Conservation (phyloP, 2,113 vertebrate genomes). For the Hydrochoerus hydrochaeris region DNA sequence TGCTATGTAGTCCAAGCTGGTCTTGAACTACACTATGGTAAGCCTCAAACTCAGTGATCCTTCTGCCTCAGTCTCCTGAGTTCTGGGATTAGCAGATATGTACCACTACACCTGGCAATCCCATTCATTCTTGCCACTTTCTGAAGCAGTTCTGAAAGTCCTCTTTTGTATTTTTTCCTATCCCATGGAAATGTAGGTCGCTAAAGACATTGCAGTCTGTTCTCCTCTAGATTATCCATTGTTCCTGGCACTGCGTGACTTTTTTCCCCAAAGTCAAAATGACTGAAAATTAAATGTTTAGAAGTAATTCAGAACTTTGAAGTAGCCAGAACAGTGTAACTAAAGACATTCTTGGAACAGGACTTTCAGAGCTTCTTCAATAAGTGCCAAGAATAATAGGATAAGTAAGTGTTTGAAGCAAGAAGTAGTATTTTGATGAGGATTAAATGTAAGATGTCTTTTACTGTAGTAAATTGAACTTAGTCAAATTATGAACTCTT, state of each 20-base stretch:
- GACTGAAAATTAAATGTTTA: background rate
- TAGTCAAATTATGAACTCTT: constrained; percentile 28
- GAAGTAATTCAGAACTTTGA: background rate
- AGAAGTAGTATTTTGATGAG: background rate
- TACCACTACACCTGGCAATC: background rate
- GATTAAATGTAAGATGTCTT: background rate
- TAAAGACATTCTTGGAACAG: background rate
- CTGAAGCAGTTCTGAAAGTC: background rate
- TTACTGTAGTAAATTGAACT: background rate
- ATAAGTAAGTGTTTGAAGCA: background rate
- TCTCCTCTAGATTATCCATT: background rate
- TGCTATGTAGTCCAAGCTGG: background rate
- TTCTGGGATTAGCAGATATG: background rate
- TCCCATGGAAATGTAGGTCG: background rate
- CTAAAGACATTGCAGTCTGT: background rate
- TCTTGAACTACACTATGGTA: background rate
- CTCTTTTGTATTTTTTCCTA: background rate
- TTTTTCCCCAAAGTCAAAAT: background rate
- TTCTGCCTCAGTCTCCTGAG: background rate
- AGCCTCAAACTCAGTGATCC: background rate
- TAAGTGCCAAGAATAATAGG: background rate
- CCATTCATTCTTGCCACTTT: background rate
- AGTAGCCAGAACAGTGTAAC: background rate
- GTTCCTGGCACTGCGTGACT: background rate
- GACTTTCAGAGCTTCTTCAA: background rate